phyloP scores from a whole-genome alignment of 2,888 invertebrate genomes.

The Sceliomorpha sp. region DNA sequence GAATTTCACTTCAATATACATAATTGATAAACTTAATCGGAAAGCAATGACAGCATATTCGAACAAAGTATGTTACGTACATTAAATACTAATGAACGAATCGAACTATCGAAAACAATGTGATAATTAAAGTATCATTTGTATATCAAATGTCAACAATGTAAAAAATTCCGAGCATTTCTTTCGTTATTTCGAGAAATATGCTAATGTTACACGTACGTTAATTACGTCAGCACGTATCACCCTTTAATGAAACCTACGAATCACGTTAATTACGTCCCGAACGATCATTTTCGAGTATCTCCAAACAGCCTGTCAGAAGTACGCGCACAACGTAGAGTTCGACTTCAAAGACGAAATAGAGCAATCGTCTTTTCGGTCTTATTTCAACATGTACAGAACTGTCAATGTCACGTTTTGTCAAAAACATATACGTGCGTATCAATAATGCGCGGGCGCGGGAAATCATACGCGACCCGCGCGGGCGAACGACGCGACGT shows the following conservation, averaged over 20 bases:
- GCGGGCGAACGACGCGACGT: constrained; percentile 26
- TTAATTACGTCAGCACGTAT: no score
- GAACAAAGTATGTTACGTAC: no score
- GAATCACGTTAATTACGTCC: not conserved
- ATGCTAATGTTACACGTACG: no score
- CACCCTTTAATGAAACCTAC: no score
- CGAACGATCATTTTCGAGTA: constrained; percentile 22
- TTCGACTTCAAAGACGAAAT: not conserved
- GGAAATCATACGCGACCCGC: constrained; percentile 15
- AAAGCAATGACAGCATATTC: no score
- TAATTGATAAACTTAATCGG: constrained; percentile 20
- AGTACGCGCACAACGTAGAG: constrained; percentile 10
- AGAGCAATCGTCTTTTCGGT: not conserved
- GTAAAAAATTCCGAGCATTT: no score
- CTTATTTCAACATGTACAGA: constrained; percentile 22
- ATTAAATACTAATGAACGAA: no score
- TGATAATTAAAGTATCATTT: no score
- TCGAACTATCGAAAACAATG: no score
- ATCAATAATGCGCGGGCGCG: constrained; percentile 50
- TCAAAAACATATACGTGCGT: constrained; percentile 17
- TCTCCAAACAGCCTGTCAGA: constrained; percentile 3
- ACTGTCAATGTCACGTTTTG: constrained; percentile 48
- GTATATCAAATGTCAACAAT: no score
- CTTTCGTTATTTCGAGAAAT: no score
- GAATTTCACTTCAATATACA: constrained; percentile 21